Conservation (phyloP, 2,888 invertebrate species). For the Notodonta ziczac region DNA sequence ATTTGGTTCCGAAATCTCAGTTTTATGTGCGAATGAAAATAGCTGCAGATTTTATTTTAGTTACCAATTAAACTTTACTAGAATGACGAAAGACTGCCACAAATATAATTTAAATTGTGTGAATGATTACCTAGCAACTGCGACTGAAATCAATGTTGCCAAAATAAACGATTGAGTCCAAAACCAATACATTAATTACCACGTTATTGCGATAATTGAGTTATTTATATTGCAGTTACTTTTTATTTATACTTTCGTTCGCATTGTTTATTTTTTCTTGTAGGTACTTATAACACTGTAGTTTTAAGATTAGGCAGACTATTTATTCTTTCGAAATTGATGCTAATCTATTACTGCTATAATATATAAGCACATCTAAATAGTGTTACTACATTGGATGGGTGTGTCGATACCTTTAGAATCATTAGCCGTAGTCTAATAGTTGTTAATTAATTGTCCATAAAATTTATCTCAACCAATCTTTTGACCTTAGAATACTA, state of each 20-base stretch:
- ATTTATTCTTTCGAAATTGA: background rate
- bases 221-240: background rate
- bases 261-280: background rate
- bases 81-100: too few species aligned
- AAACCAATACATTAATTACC: background rate
- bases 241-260: background rate
- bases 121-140: background rate
- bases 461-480: too few species aligned
- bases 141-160: background rate
- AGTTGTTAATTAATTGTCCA: too few species aligned
- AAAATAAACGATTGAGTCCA: background rate
- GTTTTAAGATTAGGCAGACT: background rate
- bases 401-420: too few species aligned
- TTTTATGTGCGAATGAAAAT: slow-evolving; percentile 3
- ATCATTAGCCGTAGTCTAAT: too few species aligned
- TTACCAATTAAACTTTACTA: background rate
- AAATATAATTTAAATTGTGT: background rate
- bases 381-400: too few species aligned
- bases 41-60: background rate
- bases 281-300: too few species aligned
- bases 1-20: background rate
- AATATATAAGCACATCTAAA: too few species aligned
- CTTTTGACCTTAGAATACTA: background rate
- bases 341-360: too few species aligned
- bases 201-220: background rate